Conservation (phyloP, 1,140 invertebrate genomes). For the Drosophila rufa region DNA sequence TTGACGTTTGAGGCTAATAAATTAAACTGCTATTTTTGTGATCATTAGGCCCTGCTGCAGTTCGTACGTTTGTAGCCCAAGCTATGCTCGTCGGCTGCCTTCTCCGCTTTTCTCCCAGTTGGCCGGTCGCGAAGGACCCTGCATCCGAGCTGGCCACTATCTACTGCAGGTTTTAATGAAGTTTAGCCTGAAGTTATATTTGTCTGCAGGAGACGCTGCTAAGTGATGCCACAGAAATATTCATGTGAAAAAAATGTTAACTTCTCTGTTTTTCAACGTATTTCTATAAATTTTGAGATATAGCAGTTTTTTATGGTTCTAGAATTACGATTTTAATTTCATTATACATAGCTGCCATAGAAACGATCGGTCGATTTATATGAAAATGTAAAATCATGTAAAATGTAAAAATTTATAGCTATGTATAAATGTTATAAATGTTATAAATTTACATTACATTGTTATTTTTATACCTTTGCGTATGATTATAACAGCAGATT, state of each 20-base stretch:
- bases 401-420: too few species aligned
- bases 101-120: slow-evolving; percentile 23
- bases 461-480: too few species aligned
- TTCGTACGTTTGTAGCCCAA: slow-evolving; percentile 49
- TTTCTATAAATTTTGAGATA: too few species aligned
- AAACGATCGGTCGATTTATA: too few species aligned
- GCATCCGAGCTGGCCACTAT: slow-evolving; percentile 14
- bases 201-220: slow-evolving; percentile 25
- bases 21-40: slow-evolving; percentile 78
- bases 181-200: slow-evolving; percentile 55
- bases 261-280: too few species aligned
- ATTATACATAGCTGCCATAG: too few species aligned
- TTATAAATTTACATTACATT: too few species aligned
- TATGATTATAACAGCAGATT: too few species aligned
- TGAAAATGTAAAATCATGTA: too few species aligned
- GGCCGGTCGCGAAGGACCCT: slow-evolving; percentile 4
- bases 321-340: fast-evolving
- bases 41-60: slow-evolving; percentile 74
- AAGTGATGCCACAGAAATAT: slow-evolving; percentile 38
- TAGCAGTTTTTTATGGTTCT: too few species aligned
- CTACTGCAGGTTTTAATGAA: slow-evolving; percentile 69
- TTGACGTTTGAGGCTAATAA: slow-evolving; percentile 65
- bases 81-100: slow-evolving; percentile 1
- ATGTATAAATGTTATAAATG: too few species aligned
- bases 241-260: slow-evolving; percentile 68